A percentile compares a stretch with the other conserved stretches of the same genome.
Conservation (phyloP, 2,113 vertebrate genomes). For the Neogale vison region DNA sequence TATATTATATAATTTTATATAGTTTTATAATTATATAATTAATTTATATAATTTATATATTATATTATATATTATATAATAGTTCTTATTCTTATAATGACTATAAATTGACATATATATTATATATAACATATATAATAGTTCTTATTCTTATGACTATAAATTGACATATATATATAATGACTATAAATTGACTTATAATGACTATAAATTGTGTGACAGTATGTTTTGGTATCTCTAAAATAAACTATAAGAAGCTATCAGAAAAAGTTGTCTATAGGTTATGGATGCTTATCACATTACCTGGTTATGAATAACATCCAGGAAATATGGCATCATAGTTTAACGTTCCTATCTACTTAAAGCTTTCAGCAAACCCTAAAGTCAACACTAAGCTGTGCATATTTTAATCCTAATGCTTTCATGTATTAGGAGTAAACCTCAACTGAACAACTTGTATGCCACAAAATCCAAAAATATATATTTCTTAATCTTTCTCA, state of each 20-base stretch:
- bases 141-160: too few species aligned
- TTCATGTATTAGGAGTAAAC: background rate
- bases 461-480: background rate
- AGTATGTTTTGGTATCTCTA: accelerated
- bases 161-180: too few species aligned
- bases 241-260: background rate
- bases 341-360: background rate
- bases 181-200: too few species aligned
- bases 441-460: background rate
- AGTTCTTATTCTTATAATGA: too few species aligned
- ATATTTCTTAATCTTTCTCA: background rate
- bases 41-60: too few species aligned
- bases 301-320: background rate
- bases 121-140: too few species aligned
- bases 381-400: background rate
- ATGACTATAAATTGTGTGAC: background rate
- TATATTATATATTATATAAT: too few species aligned
- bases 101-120: too few species aligned
- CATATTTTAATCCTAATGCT: background rate
- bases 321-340: background rate
- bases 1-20: too few species aligned
- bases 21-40: too few species aligned
- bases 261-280: background rate
- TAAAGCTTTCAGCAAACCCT: background rate
- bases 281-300: background rate